These are phyloP conservation scores for Emydoidea blandingii DNA, from an alignment of 2,797 vertebrate genomes.

Conservation along the genomic window DNA sequence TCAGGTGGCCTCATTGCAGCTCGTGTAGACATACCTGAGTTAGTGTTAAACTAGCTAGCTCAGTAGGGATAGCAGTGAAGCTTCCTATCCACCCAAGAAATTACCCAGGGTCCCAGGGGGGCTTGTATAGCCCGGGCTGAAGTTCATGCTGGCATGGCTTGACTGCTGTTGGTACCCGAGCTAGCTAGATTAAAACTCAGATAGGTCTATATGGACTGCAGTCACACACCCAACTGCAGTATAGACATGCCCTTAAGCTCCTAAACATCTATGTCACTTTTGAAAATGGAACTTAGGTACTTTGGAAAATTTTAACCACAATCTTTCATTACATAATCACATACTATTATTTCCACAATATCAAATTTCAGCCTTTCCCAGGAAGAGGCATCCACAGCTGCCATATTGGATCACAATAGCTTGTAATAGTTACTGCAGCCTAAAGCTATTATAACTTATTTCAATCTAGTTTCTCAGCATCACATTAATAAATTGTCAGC, in stretches of 20 bases:
- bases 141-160: not conserved
- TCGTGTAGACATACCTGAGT: not conserved
- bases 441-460: not conserved
- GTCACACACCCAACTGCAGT: not conserved
- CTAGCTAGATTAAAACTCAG: not conserved
- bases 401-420: not conserved
- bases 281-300: not conserved
- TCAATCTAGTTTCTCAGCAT: not conserved
- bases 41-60: not conserved
- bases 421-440: not conserved
- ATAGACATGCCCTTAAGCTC: not conserved
- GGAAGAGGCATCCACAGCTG: not conserved
- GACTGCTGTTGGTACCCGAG: not conserved
- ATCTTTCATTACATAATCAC: not conserved
- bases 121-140: not conserved
- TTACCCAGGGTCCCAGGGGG: not conserved
- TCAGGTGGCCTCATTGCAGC: not conserved
- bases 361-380: not conserved
- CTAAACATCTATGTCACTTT: not conserved
- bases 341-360: not conserved
- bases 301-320: not conserved
- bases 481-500: not conserved
- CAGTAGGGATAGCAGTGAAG: not conserved
- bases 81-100: not conserved
- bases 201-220: not conserved